phyloP scores from a whole-genome alignment of 2,113 vertebrate species.

The Leptosomus discolor region DNA sequence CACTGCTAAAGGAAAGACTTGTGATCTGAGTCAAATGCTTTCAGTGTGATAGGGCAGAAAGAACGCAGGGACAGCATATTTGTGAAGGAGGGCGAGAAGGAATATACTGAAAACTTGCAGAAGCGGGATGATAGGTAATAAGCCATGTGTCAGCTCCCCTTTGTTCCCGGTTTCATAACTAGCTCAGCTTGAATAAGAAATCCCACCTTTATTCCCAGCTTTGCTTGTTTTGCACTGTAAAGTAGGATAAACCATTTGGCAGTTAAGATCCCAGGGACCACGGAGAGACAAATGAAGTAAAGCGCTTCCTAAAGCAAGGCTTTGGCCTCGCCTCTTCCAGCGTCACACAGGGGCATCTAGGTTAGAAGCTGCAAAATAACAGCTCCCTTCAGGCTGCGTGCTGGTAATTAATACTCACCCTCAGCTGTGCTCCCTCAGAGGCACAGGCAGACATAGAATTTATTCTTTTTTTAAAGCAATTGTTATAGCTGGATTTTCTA shows the following conservation, averaged over 20 bases:
- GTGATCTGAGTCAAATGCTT: neutral
- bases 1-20: neutral
- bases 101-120: neutral
- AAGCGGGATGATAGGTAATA: neutral
- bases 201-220: neutral
- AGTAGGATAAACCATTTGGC: neutral
- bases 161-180: neutral
- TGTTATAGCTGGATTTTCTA: neutral
- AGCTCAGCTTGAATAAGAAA: neutral
- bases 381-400: neutral
- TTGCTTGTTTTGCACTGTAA: neutral
- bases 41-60: neutral
- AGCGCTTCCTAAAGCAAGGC: neutral
- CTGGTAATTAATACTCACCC: neutral
- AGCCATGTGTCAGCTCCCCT: neutral
- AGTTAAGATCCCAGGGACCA: neutral
- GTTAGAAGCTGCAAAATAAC: constrained; percentile 13
- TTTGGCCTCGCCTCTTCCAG: neutral
- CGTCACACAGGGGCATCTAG: neutral
- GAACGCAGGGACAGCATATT: neutral
- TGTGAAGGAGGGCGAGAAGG: neutral
- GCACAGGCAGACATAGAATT: neutral
- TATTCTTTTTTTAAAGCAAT: neutral
- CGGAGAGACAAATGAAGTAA: neutral
- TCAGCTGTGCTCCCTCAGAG: constrained; percentile 7